Conservation (phyloP, 2,888 invertebrate genomes). For the Ochropleura leucogaster region DNA sequence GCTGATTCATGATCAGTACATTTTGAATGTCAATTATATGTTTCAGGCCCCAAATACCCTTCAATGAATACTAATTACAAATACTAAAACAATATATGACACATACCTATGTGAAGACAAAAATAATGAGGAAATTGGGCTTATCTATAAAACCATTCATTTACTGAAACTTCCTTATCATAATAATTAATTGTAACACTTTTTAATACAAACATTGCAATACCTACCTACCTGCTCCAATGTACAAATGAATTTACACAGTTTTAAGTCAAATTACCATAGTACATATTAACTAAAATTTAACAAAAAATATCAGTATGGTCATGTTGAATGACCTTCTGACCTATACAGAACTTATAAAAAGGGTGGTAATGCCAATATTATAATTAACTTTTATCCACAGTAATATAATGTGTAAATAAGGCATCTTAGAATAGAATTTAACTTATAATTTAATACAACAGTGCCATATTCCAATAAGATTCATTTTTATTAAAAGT, state of each 20-base stretch:
- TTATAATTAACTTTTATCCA: background rate
- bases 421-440: background rate
- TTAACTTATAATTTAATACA: background rate
- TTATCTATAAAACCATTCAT: constrained; percentile 4
- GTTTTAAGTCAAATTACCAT: constrained; percentile 7
- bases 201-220: background rate
- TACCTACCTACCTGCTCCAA: background rate
- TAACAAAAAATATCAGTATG: no score
- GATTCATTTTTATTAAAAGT: background rate
- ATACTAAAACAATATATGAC: background rate
- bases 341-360: background rate
- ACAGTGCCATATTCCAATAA: background rate
- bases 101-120: background rate
- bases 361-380: background rate
- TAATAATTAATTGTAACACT: constrained; percentile 1
- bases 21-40: no score
- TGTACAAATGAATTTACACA: background rate
- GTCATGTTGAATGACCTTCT: background rate
- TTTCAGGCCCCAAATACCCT: no score
- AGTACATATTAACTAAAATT: background rate
- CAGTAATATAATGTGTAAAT: background rate
- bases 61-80: background rate
- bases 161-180: constrained; percentile 10
- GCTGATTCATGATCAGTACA: no score
- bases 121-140: constrained; percentile 2